Conservation (phyloP, 2,113 vertebrate genomes). For the Taxidea taxus region DNA sequence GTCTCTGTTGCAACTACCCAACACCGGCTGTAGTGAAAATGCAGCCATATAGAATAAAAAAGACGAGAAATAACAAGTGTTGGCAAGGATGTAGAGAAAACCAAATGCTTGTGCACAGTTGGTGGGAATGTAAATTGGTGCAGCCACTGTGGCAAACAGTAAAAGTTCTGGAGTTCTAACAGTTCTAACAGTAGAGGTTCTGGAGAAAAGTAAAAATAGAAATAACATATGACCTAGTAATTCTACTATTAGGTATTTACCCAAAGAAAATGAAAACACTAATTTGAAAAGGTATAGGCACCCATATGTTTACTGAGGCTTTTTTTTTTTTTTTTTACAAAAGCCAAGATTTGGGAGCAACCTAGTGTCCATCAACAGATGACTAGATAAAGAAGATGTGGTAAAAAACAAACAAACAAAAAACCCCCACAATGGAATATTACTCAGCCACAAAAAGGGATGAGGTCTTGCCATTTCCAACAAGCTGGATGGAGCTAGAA, state of each 20-base stretch:
- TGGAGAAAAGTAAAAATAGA: background rate
- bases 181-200: background rate
- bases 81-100: background rate
- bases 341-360: background rate
- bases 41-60: background rate
- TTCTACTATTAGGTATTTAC: background rate
- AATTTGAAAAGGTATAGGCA: background rate
- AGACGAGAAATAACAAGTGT: background rate
- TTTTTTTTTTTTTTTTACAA: background rate
- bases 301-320: background rate
- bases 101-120: background rate
- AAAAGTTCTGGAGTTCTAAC: background rate
- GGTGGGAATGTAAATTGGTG: background rate
- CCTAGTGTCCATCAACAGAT: background rate
- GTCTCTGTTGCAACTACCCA: background rate
- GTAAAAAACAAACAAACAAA: too few relatives aligned
- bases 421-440: background rate
- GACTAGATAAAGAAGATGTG: background rate
- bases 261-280: background rate
- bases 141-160: background rate
- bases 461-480: background rate
- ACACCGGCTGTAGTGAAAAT: background rate
- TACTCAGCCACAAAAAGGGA: background rate
- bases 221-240: background rate
- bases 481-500: background rate